Percentiles rank a stretch among this genome's conserved stretches.
phyloP scores from a whole-genome alignment of 2,888 invertebrate genomes.

The Tipula unca region DNA sequence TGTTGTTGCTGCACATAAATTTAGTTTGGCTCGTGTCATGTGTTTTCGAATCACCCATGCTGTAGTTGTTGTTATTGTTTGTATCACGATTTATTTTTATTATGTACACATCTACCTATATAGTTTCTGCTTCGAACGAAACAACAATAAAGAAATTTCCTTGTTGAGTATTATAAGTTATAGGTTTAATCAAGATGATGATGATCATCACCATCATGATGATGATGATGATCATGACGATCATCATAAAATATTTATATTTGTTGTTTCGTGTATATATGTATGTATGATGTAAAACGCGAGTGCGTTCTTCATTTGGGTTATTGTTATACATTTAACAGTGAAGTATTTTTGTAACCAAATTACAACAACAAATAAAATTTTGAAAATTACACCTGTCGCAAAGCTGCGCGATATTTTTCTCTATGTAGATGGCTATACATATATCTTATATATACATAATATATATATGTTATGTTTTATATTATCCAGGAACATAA shows the following conservation, averaged over 20 bases:
- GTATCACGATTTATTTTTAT: background rate
- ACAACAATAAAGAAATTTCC: background rate
- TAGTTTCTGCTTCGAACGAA: background rate
- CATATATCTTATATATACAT: background rate
- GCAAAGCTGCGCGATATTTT: slow-evolving; percentile 17
- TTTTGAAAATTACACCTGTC: slow-evolving; percentile 15
- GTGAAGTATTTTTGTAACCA: slow-evolving; percentile 1
- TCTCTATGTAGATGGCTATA: background rate
- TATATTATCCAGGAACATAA: background rate
- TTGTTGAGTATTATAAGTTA: background rate
- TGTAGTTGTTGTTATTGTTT: slow-evolving; percentile 14
- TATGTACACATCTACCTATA: no score
- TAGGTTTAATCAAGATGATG: background rate
- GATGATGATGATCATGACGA: background rate
- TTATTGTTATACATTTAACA: background rate
- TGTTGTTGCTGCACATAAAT: background rate
- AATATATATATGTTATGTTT: no score
- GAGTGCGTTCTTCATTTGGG: slow-evolving; percentile 15
- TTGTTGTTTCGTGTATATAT: background rate
- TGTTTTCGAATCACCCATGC: background rate
- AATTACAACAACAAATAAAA: background rate
- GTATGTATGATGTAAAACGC: background rate
- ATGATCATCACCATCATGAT: background rate
- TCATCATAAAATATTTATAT: background rate
- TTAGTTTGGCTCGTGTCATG: slow-evolving; percentile 18